phyloP scores from a whole-genome alignment of 2,797 vertebrate species.

The Gambusia yucatana region DNA sequence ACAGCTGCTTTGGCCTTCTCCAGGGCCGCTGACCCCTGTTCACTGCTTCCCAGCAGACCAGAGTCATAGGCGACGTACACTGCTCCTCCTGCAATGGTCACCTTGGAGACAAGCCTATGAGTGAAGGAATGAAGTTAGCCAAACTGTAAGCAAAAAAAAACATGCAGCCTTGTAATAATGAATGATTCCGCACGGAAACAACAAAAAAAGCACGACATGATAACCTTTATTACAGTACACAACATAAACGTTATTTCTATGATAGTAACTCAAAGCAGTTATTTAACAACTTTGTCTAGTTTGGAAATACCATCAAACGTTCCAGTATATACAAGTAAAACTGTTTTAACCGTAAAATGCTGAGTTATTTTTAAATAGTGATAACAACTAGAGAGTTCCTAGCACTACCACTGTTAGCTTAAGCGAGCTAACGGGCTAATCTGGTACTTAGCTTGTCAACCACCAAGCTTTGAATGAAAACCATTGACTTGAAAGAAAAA shows the following conservation, averaged over 20 bases:
- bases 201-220: background rate
- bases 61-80: slow-evolving; percentile 88
- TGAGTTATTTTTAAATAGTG: background rate
- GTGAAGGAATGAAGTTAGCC: slow-evolving; percentile 2
- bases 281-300: background rate
- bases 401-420: slow-evolving; percentile 14
- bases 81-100: slow-evolving; percentile 89
- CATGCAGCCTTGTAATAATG: background rate
- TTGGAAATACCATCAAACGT: background rate
- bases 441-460: slow-evolving; percentile 3
- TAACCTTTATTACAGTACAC: background rate
- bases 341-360: background rate
- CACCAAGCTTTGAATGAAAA: background rate
- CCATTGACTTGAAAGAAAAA: background rate
- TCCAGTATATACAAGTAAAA: background rate
- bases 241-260: background rate
- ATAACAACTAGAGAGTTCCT: background rate
- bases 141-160: background rate
- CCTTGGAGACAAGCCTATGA: slow-evolving; percentile 89
- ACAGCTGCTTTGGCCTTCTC: slow-evolving; percentile 83
- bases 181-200: background rate
- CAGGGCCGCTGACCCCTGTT: slow-evolving; percentile 84
- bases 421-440: slow-evolving; percentile 31
- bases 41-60: slow-evolving; percentile 86
- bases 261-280: background rate